phyloP scores from a whole-genome alignment of 2,888 invertebrate species.

The Pimpla rufipes region DNA sequence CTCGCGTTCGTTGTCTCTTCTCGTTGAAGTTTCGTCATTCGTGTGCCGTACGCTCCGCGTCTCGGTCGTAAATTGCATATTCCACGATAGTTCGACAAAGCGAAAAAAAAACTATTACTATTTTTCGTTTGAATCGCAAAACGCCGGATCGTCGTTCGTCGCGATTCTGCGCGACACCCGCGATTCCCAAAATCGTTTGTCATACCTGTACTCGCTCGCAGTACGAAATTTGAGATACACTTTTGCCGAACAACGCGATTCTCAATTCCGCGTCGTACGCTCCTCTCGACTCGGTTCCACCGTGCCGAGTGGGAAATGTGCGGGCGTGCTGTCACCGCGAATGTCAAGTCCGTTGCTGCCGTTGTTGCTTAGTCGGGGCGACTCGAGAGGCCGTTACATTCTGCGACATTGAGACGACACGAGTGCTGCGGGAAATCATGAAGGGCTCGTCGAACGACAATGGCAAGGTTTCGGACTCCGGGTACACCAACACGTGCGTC shows the following conservation, averaged over 20 bases:
- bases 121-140: too few relatives aligned
- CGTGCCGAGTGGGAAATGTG: conserved; percentile 45
- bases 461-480: conserved; percentile 92
- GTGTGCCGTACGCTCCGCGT: too few relatives aligned
- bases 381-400: background rate
- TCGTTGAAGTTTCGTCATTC: too few relatives aligned
- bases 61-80: too few relatives aligned
- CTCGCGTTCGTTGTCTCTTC: background rate
- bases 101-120: background rate
- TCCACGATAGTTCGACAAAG: background rate
- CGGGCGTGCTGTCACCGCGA: background rate
- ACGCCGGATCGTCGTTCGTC: too few relatives aligned
- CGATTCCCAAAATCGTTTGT: too few relatives aligned
- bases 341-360: conserved; percentile 10
- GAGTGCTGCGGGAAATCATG: conserved; percentile 56
- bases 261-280: conserved; percentile 13
- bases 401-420: conserved; percentile 25
- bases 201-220: too few relatives aligned
- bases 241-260: conserved; percentile 19
- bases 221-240: background rate
- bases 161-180: too few relatives aligned
- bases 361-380: background rate
- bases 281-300: conserved; percentile 45
- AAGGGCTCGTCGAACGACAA: conserved; percentile 82
- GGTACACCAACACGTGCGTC: conserved; percentile 93